phyloP scores from a whole-genome alignment of 2,888 invertebrate species.

The Mythimna lalbum region DNA sequence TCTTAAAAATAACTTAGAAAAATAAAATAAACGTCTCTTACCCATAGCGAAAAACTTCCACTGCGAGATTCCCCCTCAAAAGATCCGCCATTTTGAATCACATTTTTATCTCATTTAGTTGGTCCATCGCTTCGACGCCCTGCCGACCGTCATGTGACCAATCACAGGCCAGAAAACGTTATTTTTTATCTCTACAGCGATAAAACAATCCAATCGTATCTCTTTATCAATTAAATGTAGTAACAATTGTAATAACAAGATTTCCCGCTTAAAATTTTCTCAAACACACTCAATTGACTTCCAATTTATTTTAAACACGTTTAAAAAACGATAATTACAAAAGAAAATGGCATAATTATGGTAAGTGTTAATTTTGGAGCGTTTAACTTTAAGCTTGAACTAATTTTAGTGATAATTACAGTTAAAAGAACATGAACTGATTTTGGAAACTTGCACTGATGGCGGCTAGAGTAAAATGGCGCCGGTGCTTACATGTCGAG shows the following conservation, averaged over 20 bases:
- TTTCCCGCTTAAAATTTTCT: constrained; percentile 63
- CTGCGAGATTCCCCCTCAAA: constrained; percentile 75
- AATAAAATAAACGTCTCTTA: constrained; percentile 69
- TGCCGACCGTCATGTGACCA: constrained; percentile 83
- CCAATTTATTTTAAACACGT: constrained; percentile 38
- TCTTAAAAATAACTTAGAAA: constrained; percentile 32
- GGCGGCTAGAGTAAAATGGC: constrained; percentile 81
- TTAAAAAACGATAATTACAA: constrained; percentile 29
- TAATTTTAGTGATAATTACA: constrained; percentile 56
- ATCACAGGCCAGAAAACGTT: constrained; percentile 76
- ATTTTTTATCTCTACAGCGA: constrained; percentile 70
- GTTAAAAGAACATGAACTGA: constrained; percentile 59
- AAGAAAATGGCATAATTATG: constrained; percentile 50
- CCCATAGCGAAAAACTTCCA: constrained; percentile 70
- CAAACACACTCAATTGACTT: constrained; percentile 60
- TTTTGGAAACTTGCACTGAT: constrained; percentile 62
- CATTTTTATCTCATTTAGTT: constrained; percentile 83
- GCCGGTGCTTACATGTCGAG: constrained; percentile 73
- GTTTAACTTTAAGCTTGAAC: constrained; percentile 48
- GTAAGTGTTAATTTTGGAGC: constrained; percentile 57
- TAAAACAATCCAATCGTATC: constrained; percentile 71
- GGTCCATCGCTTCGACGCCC: constrained; percentile 74
- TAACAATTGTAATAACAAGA: constrained; percentile 59
- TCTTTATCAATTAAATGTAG: constrained; percentile 55
- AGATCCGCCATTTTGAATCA: constrained; percentile 87